Evolutionary conservation across 2,797 vertebrate genomes (phyloP).

Genomic region (Adelosebastes latens): DNA sequence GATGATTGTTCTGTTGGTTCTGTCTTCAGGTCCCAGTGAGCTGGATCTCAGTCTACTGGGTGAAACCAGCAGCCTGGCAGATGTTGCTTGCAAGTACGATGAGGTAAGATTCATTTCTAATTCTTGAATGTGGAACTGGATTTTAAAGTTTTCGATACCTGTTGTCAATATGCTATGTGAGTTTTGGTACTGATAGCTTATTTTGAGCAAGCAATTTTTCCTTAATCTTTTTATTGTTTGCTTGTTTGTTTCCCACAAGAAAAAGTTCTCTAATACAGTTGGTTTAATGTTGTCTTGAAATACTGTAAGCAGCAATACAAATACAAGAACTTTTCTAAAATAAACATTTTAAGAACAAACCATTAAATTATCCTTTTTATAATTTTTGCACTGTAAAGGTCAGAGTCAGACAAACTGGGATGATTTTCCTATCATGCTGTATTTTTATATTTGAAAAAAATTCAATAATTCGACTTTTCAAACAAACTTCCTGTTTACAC

Average conservation of each 20-base stretch:
- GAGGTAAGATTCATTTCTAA: constrained; percentile 83
- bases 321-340: not conserved
- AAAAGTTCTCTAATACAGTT: not conserved
- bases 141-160: not conserved
- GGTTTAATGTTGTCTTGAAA: not conserved
- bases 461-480: not conserved
- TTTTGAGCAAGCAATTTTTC: not conserved
- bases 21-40: constrained; percentile 86
- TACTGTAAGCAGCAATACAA: not conserved
- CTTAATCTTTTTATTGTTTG: not conserved
- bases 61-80: constrained; percentile 85
- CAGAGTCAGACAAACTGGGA: not conserved
- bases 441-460: not conserved
- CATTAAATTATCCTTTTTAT: not conserved
- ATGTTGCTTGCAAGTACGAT: constrained; percentile 85
- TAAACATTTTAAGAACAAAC: not conserved
- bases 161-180: not conserved
- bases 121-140: not conserved
- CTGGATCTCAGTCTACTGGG: constrained; percentile 87
- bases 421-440: not conserved
- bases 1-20: constrained; percentile 13
- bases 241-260: too few relatives aligned
- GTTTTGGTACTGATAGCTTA: not conserved
- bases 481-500: not conserved
- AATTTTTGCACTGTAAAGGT: not conserved